Evolutionary conservation across 2,113 vertebrate genomes (phyloP).

Genomic region (Paracanthobrama guichenoti): DNA sequence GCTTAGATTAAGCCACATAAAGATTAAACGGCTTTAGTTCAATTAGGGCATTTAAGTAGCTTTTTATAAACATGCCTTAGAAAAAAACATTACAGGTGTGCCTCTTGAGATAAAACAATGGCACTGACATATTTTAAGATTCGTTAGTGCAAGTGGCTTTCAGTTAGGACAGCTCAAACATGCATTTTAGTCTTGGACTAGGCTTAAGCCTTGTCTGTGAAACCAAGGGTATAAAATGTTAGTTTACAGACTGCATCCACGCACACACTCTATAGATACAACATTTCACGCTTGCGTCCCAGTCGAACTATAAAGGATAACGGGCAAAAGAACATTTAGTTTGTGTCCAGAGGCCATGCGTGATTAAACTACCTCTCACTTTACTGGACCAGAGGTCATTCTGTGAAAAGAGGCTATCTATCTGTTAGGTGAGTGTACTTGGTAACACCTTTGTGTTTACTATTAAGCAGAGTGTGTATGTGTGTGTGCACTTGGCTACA

Average conservation of each 20-base stretch:
- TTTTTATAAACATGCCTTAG: too few relatives aligned
- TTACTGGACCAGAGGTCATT: slow-evolving; percentile 54
- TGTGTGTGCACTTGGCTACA: not conserved
- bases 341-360: slow-evolving; percentile 22
- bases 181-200: too few relatives aligned
- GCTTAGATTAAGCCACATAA: too few relatives aligned
- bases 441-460: slow-evolving; percentile 56
- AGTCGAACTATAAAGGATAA: slow-evolving; percentile 33
- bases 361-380: slow-evolving; percentile 61
- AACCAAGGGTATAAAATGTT: not conserved
- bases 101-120: too few relatives aligned
- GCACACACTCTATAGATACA: not conserved
- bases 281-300: not conserved
- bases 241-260: not conserved
- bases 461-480: slow-evolving; percentile 11
- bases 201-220: too few relatives aligned
- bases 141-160: too few relatives aligned
- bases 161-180: too few relatives aligned
- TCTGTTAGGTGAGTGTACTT: slow-evolving; percentile 60
- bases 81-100: too few relatives aligned
- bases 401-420: slow-evolving; percentile 49
- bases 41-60: too few relatives aligned
- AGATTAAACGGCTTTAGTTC: too few relatives aligned
- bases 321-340: slow-evolving; percentile 20
- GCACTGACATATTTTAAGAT: too few relatives aligned